A percentile compares a stretch with the other conserved stretches of the same genome.
phyloP scores from a whole-genome alignment of 2,113 vertebrate genomes.

The Ceratotherium simum region DNA sequence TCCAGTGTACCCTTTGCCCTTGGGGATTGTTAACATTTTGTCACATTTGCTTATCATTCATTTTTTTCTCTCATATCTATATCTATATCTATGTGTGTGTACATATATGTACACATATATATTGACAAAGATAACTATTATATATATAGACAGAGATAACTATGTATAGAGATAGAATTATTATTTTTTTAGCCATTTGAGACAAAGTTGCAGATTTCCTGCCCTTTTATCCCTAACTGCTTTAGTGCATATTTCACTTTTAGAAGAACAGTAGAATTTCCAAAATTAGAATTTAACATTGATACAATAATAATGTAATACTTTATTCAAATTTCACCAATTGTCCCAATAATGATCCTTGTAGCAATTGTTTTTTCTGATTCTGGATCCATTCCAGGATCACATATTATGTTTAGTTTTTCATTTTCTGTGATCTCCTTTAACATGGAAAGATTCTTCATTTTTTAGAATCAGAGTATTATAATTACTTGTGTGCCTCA shows the following conservation, averaged over 20 bases:
- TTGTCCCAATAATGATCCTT: not conserved
- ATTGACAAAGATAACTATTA: not conserved
- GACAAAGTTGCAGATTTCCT: not conserved
- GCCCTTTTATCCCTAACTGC: not conserved
- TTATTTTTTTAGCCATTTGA: not conserved
- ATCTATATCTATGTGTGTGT: not conserved
- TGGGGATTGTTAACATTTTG: not conserved
- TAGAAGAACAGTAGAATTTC: not conserved
- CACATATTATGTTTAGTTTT: not conserved
- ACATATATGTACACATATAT: not conserved
- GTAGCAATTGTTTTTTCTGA: not conserved
- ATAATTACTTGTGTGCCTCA: not conserved
- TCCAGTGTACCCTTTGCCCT: not conserved
- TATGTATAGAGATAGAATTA: not conserved
- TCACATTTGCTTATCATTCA: not conserved
- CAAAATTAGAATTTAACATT: not conserved
- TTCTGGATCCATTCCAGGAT: not conserved
- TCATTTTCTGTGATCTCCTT: not conserved
- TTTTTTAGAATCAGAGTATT: not conserved
- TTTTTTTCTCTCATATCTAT: not conserved
- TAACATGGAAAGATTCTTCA: not conserved
- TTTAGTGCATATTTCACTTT: not conserved
- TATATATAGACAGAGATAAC: not conserved
- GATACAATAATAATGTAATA: not conserved
- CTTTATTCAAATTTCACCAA: not conserved